Conservation (phyloP, 2,888 invertebrate genomes). For the Phanerotoma sp. region DNA sequence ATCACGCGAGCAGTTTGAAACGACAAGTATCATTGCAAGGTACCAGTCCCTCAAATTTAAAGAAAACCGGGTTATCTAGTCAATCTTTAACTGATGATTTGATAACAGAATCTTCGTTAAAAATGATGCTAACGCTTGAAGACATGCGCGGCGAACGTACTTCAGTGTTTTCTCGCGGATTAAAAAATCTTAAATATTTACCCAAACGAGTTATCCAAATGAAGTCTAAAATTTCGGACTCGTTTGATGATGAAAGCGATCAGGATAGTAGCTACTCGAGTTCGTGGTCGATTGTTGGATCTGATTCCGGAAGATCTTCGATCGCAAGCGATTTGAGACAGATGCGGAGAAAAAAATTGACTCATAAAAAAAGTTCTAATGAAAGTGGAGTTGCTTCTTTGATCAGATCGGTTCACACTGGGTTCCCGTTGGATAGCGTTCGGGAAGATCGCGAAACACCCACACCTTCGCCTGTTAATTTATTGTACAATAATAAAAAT, state of each 20-base stretch:
- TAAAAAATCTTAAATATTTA: constrained; percentile 67
- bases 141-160: constrained; percentile 62
- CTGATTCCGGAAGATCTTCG: constrained; percentile 41
- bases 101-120: constrained; percentile 53
- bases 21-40: constrained; percentile 33
- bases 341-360: constrained; percentile 40
- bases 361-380: constrained; percentile 57
- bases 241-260: constrained; percentile 57
- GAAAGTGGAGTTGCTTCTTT: constrained; percentile 65
- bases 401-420: constrained; percentile 63
- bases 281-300: constrained; percentile 40
- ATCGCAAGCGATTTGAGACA: constrained; percentile 37
- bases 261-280: constrained; percentile 48
- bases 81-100: constrained; percentile 47
- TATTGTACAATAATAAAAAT: constrained; percentile 29
- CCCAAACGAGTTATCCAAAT: constrained; percentile 65
- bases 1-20: constrained; percentile 25
- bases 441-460: constrained; percentile 48
- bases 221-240: constrained; percentile 58
- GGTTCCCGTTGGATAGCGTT: constrained; percentile 47
- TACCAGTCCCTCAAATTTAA: constrained; percentile 14
- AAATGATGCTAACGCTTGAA: constrained; percentile 61
- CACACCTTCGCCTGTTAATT: constrained; percentile 43
- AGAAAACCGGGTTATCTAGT: constrained; percentile 35
- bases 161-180: constrained; percentile 60